Base-by-base conservation (phyloP, 2,113 vertebrate genomes). In the Hemiprocne comata region DNA sequence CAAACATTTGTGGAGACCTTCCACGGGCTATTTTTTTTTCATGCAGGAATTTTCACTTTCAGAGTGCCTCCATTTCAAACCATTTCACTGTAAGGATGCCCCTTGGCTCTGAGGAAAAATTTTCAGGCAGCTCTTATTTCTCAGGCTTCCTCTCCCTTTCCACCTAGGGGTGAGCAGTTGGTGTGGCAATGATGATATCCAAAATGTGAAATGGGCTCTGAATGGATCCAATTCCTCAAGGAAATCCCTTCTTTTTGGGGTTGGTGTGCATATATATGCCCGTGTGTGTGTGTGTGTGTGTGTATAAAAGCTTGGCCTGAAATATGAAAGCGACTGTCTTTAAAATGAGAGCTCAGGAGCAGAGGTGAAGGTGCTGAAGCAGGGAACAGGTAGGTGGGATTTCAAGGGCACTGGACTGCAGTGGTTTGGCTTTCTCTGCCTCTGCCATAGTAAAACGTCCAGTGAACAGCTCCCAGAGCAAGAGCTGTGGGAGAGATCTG, bases 81-180 rank as follows among this genome's bases (percentile, higher is more conserved):
- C 2, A 1, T 61, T 73, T 80, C 58, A 73, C 64, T 1, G 0
- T 66, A 76, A 46, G 2, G 19, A 77, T 1, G 1, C 34, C 71
- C 70, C 55, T 54, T 84, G 55, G 26, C 88, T 88, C 40, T 38
- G 67, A 50, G 2, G 6, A 76, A 92, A 71, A n/a, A 3, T 8
- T 11, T 87, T 78, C 38, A 71, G 42, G 55, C 42, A 50, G 40
- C 28, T 80, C 20, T 42, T 75, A 42, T 53, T 87, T 44, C 70
- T 89, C 48, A 44, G 38, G 25, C 34, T 74, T 40, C 51, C 79
- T 74, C 44, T 62, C 36, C 57, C 29, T 85, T 88, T 85, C 71
- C n/a, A 33, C 25, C 6, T n/a, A 23, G 15, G 17, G 28, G 5
- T 6, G 33, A 93, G 69, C 6, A 51, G 13, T 11, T 82, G 73